Evolutionary conservation across 2,113 vertebrate species (phyloP).

Genomic region (Alligator mississippiensis): DNA sequence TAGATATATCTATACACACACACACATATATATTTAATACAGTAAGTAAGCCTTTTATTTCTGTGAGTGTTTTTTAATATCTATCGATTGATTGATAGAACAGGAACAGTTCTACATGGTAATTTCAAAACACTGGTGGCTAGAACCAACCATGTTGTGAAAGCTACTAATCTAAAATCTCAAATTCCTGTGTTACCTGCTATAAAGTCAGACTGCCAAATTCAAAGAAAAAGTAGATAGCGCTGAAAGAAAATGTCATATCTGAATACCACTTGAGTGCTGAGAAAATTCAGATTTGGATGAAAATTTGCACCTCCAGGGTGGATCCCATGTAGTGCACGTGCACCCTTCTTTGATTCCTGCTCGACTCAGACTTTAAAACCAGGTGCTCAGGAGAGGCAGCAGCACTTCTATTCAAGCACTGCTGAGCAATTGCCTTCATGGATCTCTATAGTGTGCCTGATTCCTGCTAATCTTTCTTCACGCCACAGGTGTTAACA

Average conservation of each 20-base stretch:
- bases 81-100: no score
- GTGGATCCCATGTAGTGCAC: no score
- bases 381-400: no score
- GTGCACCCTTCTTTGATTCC: no score
- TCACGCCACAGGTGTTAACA: no score
- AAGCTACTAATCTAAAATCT: neutral
- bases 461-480: no score
- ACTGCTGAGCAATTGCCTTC: no score
- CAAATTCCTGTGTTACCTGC: neutral
- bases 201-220: constrained; percentile 31
- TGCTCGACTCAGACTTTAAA: no score
- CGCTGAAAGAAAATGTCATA: constrained; percentile 47
- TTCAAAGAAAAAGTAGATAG: constrained; percentile 47
- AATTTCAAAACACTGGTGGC: neutral
- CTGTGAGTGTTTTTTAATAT: neutral
- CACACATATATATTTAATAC: neutral
- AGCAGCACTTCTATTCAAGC: no score
- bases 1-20: no score
- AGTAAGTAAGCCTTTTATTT: neutral
- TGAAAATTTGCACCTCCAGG: neutral
- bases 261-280: constrained; percentile 40
- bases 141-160: neutral
- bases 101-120: neutral
- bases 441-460: no score
- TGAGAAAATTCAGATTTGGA: neutral